These are phyloP conservation scores for Pteria penguin DNA, from an alignment of 2,888 invertebrate species.

Conservation along the genomic window DNA sequence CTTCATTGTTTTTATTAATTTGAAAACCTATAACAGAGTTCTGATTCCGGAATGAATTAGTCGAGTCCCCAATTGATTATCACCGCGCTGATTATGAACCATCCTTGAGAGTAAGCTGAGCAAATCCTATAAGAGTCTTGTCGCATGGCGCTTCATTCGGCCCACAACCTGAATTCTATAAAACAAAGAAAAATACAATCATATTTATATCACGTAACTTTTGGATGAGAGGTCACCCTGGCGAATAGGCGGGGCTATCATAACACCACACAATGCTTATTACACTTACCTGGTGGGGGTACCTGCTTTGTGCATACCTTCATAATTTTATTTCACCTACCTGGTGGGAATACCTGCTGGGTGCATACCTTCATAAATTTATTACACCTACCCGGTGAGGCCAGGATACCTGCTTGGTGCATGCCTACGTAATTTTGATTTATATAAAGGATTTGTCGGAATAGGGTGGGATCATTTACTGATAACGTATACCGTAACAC, in stretches of 20 bases:
- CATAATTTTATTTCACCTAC: background rate
- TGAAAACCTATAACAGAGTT: too few relatives aligned
- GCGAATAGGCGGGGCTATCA: background rate
- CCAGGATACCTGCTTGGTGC: too few relatives aligned
- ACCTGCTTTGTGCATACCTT: too few relatives aligned
- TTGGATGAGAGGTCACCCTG: background rate
- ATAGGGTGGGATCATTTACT: too few relatives aligned
- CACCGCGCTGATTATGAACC: conserved; percentile 11
- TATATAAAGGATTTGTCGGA: too few relatives aligned
- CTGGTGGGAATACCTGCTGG: too few relatives aligned
- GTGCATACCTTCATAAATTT: too few relatives aligned
- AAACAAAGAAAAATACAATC: conserved; percentile 32
- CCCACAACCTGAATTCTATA: conserved; percentile 82
- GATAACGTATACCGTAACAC: too few relatives aligned
- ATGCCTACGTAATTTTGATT: too few relatives aligned
- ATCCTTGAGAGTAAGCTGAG: conserved; percentile 87
- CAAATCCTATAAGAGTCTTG: conserved; percentile 96
- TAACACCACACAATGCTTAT: background rate
- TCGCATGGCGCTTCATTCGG: conserved; percentile 93
- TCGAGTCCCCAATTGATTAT: background rate
- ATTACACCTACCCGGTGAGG: too few relatives aligned
- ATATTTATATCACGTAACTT: background rate
- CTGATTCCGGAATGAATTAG: too few relatives aligned
- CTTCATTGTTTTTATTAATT: too few relatives aligned
- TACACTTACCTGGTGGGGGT: background rate